Evolutionary conservation across 2,797 vertebrate species (phyloP).

Genomic region (Columba guinea): DNA sequence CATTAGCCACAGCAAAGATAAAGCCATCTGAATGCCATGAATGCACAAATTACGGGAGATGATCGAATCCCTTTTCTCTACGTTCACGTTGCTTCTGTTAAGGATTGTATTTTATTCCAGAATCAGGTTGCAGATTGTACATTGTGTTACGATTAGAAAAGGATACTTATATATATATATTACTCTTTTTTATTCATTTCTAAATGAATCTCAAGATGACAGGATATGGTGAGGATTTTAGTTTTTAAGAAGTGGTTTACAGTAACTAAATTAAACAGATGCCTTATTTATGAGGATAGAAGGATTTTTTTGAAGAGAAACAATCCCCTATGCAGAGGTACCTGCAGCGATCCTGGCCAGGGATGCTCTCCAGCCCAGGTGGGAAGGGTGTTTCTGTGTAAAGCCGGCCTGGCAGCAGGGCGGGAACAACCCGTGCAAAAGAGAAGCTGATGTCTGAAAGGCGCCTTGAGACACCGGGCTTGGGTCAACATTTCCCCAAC

Average conservation of each 20-base stretch:
- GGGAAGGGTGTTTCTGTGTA: neutral
- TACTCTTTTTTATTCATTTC: constrained; percentile 42
- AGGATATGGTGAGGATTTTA: neutral
- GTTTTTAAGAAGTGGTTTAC: neutral
- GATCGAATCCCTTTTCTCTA: neutral
- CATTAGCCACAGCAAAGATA: neutral
- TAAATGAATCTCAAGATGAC: neutral
- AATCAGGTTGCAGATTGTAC: neutral
- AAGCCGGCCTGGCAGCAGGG: neutral
- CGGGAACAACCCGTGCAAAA: neutral
- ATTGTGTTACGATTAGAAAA: neutral
- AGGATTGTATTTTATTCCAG: neutral
- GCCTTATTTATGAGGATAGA: constrained; percentile 55
- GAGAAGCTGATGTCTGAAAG: constrained; percentile 19
- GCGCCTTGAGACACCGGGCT: neutral
- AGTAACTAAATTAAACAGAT: constrained; percentile 25
- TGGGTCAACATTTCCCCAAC: neutral
- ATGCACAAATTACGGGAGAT: neutral
- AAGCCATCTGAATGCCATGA: neutral
- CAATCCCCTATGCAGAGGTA: neutral
- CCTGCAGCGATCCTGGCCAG: neutral
- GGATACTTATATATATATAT: neutral
- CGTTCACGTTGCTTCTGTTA: neutral
- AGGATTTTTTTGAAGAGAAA: neutral
- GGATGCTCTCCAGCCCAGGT: neutral